Percentiles rank a stretch among this genome's conserved stretches.
Evolutionary conservation across 2,113 vertebrate genomes (phyloP).

Genomic region (Equus przewalskii): DNA sequence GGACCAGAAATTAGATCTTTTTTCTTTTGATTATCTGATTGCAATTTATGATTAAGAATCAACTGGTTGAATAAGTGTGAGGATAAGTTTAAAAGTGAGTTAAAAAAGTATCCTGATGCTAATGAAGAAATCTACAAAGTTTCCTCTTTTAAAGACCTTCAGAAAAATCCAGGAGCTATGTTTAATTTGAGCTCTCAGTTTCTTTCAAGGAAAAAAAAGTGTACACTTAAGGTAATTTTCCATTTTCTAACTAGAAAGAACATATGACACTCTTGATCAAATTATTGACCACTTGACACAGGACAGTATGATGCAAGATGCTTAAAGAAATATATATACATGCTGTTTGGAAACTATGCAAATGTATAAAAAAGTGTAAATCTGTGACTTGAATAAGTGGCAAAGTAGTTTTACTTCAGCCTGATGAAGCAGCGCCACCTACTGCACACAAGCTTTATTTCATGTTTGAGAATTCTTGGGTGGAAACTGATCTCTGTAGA

Average conservation of each 20-base stretch:
- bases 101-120: background rate
- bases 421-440: constrained; percentile 86
- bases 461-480: background rate
- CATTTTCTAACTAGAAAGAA: background rate
- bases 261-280: background rate
- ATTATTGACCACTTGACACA: background rate
- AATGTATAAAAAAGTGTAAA: background rate
- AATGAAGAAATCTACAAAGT: background rate
- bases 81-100: background rate
- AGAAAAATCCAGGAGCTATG: background rate
- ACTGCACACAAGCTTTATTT: constrained; percentile 74
- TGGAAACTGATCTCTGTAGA: background rate
- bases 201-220: background rate
- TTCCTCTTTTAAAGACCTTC: background rate
- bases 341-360: background rate
- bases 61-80: background rate
- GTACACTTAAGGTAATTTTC: background rate
- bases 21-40: background rate
- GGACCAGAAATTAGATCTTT: background rate
- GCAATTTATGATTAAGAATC: background rate
- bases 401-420: background rate
- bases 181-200: constrained; percentile 27
- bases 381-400: background rate
- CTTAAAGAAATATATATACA: background rate
- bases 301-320: background rate